Base-by-base conservation (phyloP, 2,113 vertebrate genomes). In the Hemiprocne comata region DNA sequence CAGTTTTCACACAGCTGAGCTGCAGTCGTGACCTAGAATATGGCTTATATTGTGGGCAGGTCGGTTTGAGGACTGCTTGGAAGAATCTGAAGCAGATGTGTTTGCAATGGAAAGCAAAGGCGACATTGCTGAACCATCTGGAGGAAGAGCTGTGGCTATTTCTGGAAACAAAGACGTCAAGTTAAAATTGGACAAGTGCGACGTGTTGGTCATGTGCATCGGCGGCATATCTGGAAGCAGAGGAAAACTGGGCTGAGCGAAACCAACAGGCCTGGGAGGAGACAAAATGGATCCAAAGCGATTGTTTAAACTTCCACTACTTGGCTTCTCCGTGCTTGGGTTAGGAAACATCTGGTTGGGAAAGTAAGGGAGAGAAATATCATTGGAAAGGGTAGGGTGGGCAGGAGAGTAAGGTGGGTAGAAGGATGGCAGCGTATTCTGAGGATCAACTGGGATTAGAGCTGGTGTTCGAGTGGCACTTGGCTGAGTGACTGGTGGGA, bases 1-100 rank as follows among this genome's bases (percentile, higher is more conserved):
- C 34, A 18, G 67, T 83, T 94, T 87, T 98, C 97, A 99, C 42
- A 99, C 99, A 72, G 99, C 99, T 5, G 99, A 99, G 97, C 99
- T 99, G 96, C 99, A 99, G 90, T 99, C 99, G 1, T 99, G 99
- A 90, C 99, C 99, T 88, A 99, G 97, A 87, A 99, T 99, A 98
- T 99, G 99, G 98, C 99, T 99, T 98, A 99, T 99, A 97, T 99
- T 99, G 97, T 99, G 99, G 86, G 99, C 99, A 21, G 99, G 99
- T 53, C 99, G 98, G 94, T 99, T 99, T 33, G 98, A 98, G 69
- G 99, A 98, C 97, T 99, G 99, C 95, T 99, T 99, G 91, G 98
- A 98, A 38, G 99, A 98, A 94, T 99, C 99, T 9, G 99, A 98
- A 44, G 98, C 98, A n/a, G 99, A 98, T 10, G 99, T 98, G 98